These are phyloP conservation scores for Cotesia congregata DNA, from an alignment of 2,888 invertebrate genomes.

Conservation along the genomic window DNA sequence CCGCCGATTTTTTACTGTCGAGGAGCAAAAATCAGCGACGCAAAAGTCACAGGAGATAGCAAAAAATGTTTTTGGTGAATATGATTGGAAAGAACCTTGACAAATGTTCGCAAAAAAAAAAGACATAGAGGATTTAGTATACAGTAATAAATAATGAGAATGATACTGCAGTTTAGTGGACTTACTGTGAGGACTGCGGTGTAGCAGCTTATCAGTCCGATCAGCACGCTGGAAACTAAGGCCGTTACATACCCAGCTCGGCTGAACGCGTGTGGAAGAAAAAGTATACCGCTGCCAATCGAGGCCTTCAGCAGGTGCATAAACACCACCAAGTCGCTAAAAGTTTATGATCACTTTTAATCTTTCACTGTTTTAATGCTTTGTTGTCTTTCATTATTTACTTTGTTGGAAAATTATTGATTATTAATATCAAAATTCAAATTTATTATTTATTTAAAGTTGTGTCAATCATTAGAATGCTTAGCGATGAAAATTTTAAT, in stretches of 20 bases:
- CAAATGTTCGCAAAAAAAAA: not conserved
- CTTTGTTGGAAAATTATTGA: too few species aligned
- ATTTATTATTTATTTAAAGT: too few species aligned
- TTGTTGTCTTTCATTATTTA: not conserved
- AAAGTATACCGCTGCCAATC: constrained; percentile 90
- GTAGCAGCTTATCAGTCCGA: constrained; percentile 89
- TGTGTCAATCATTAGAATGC: too few species aligned
- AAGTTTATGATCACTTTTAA: constrained; percentile 37
- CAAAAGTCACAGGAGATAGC: not conserved
- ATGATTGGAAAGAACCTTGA: not conserved
- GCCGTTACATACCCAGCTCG: constrained; percentile 86
- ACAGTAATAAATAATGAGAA: not conserved
- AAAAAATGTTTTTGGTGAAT: not conserved
- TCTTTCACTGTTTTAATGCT: constrained; percentile 14
- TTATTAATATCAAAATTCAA: too few species aligned
- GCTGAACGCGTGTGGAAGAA: constrained; percentile 89
- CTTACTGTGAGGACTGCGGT: constrained; percentile 92
- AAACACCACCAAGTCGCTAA: constrained; percentile 83
- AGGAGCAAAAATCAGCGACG: too few species aligned
- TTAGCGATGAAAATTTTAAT: too few species aligned
- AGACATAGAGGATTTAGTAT: not conserved
- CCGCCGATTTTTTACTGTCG: too few species aligned
- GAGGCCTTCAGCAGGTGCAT: constrained; percentile 93
- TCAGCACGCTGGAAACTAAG: constrained; percentile 79
- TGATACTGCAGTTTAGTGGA: constrained; percentile 45